Conservation (phyloP, 92 coral and sea anemone genomes). For the Zoanthus sociatus region DNA sequence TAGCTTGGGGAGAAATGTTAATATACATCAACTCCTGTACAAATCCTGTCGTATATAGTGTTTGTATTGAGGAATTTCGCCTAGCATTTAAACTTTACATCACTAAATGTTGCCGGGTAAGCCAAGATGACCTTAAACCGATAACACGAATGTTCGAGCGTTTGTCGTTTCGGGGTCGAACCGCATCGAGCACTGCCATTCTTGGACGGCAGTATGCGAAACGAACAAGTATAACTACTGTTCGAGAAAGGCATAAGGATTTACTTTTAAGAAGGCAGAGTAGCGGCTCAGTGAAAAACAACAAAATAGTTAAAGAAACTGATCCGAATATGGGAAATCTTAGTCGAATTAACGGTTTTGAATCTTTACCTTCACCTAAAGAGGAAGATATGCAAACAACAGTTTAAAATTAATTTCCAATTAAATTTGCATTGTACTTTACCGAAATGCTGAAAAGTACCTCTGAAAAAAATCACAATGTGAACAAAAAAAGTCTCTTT, state of each 20-base stretch:
- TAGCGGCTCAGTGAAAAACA: not conserved
- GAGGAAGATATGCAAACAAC: not conserved
- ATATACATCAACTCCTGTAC: constrained; percentile 88
- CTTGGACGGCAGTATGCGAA: constrained; percentile 58
- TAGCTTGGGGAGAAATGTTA: constrained; percentile 81
- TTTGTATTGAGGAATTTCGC: constrained; percentile 92
- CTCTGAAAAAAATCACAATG: not conserved
- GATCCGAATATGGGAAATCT: not conserved
- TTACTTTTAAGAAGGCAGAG: not conserved
- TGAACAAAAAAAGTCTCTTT: not conserved
- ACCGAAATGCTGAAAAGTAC: not conserved
- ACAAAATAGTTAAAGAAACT: not conserved
- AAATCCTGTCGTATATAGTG: constrained; percentile 88
- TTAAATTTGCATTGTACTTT: not conserved
- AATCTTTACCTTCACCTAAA: not conserved
- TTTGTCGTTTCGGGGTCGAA: constrained; percentile 76
- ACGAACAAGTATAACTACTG: not conserved
- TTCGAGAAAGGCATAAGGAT: not conserved
- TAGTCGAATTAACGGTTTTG: not conserved
- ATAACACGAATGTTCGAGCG: constrained; percentile 83
- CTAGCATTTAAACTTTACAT: constrained; percentile 82
- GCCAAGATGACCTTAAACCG: constrained; percentile 81
- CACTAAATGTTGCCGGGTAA: constrained; percentile 85
- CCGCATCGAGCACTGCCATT: constrained; percentile 66
- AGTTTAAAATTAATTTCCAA: not conserved